Evolutionary conservation across 2,888 invertebrate species (phyloP).

Genomic region (Noctua janthina): DNA sequence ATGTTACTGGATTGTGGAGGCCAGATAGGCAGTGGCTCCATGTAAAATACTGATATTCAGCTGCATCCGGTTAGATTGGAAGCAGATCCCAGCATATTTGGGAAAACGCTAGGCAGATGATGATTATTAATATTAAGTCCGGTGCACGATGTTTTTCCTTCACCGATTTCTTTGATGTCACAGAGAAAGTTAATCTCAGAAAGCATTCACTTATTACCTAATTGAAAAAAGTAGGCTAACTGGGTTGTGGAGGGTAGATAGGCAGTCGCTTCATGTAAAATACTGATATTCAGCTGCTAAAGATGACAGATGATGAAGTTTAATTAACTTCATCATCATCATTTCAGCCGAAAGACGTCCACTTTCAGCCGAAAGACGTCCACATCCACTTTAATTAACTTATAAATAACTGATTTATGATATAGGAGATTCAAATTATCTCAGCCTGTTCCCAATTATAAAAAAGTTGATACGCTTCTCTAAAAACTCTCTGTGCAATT

Average conservation of each 20-base stretch:
- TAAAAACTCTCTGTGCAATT: not conserved
- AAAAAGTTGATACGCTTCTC: no score
- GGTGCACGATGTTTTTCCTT: no score
- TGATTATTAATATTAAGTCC: not conserved
- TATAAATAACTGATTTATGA: not conserved
- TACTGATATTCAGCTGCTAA: not conserved
- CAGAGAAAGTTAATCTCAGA: no score
- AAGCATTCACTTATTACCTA: no score
- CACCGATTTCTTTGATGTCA: no score
- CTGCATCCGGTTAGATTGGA: not conserved
- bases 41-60: not conserved
- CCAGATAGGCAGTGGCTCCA: not conserved
- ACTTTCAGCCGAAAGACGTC: no score
- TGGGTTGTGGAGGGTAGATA: not conserved
- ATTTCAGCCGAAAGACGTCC: no score
- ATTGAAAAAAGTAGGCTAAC: no score
- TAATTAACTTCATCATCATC: not conserved
- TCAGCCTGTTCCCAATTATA: no score
- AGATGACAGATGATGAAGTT: not conserved
- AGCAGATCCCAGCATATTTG: not conserved
- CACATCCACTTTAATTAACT: no score
- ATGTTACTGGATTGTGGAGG: not conserved
- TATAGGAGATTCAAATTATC: not conserved
- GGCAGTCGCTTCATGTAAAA: not conserved
- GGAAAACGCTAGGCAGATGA: not conserved